Evolutionary conservation across 2,888 invertebrate species (phyloP).

Genomic region (Holacanthella duospinosa): DNA sequence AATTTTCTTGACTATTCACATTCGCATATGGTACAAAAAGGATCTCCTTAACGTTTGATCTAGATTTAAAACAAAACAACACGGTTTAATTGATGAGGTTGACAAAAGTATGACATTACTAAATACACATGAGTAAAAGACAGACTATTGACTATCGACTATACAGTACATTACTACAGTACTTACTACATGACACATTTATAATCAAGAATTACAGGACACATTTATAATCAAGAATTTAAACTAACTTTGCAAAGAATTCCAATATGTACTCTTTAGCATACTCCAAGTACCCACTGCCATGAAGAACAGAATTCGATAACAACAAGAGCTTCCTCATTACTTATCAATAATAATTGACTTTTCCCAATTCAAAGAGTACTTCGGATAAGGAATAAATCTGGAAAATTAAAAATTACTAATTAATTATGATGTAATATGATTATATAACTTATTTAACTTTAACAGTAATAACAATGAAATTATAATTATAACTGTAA

Average conservation of each 20-base stretch:
- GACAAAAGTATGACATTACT: background rate
- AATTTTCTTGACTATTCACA: conserved; percentile 52
- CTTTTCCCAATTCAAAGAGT: background rate
- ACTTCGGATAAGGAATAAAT: no score
- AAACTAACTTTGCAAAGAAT: conserved; percentile 51
- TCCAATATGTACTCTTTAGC: conserved; percentile 53
- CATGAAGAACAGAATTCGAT: conserved; percentile 60
- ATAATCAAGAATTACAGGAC: background rate
- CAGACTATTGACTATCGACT: no score
- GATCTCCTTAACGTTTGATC: conserved; percentile 54
- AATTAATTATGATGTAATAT: no score
- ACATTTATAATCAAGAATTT: background rate
- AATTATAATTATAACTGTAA: no score
- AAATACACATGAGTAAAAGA: background rate
- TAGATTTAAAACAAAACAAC: no score
- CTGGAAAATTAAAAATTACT: no score
- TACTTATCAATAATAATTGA: background rate
- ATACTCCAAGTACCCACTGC: conserved; percentile 55
- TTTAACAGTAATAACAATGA: no score
- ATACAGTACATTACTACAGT: no score
- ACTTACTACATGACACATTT: no score
- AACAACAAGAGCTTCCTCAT: conserved; percentile 52
- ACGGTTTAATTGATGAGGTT: no score
- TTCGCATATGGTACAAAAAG: conserved; percentile 67
- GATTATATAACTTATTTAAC: no score